Percentiles rank a stretch among this genome's conserved stretches.
Evolutionary conservation across 2,797 vertebrate species (phyloP).

Genomic region (Aldrovandia affinis): DNA sequence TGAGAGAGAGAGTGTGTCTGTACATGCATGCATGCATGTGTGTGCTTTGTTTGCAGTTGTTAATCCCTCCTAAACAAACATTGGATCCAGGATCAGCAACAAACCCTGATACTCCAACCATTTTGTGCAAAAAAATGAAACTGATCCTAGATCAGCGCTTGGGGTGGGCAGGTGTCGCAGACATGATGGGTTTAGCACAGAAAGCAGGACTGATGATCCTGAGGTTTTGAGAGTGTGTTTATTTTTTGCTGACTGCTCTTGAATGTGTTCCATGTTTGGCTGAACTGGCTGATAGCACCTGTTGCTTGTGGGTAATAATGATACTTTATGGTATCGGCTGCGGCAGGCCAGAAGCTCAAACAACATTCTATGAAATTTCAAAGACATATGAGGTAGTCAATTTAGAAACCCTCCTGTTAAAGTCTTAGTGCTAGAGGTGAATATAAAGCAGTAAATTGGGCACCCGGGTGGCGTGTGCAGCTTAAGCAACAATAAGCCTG

Average conservation of each 20-base stretch:
- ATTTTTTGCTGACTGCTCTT: conserved; percentile 38
- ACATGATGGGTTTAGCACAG: conserved; percentile 55
- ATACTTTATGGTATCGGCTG: conserved; percentile 33
- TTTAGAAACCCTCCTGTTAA: neutral
- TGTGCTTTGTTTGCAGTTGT: neutral
- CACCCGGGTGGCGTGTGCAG: neutral
- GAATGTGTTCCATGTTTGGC: conserved; percentile 56
- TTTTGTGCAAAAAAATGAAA: neutral
- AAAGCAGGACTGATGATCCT: conserved; percentile 63
- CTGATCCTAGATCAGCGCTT: neutral
- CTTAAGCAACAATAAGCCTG: too few relatives aligned
- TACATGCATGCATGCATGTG: conserved; percentile 1
- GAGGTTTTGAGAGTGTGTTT: conserved; percentile 59
- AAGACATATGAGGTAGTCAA: conserved; percentile 9
- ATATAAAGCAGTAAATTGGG: neutral
- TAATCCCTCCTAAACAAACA: too few relatives aligned
- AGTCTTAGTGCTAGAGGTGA: neutral
- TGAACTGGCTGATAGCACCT: conserved; percentile 73
- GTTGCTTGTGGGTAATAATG: conserved; percentile 59
- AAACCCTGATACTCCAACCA: conserved; percentile 12
- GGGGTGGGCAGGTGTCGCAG: neutral
- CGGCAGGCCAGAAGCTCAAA: conserved; percentile 49
- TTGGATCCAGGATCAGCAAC: conserved; percentile 42
- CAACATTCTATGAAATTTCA: neutral
- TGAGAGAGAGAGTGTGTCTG: neutral